Evolutionary conservation across 2,113 vertebrate species (phyloP).

Genomic region (Leucoraja erinaceus): DNA sequence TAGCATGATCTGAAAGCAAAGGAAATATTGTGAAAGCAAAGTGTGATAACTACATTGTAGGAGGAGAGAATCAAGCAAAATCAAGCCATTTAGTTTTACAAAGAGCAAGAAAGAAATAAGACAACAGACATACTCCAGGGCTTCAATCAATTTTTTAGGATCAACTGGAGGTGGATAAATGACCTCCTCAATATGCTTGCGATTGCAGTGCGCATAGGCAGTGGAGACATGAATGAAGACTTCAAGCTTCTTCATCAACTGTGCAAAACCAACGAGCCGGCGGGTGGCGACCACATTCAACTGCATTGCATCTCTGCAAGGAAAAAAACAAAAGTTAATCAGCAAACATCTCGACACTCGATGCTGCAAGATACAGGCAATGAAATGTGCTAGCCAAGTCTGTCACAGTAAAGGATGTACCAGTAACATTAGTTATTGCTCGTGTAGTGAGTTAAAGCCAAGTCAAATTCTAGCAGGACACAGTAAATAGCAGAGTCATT

Average conservation of each 20-base stretch:
- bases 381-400: neutral
- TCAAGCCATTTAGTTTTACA: neutral
- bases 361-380: neutral
- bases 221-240: slow-evolving; percentile 91
- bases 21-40: neutral
- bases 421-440: no score
- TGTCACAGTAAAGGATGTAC: no score
- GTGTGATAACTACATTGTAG: neutral
- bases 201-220: slow-evolving; percentile 91
- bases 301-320: slow-evolving; percentile 81
- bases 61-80: neutral
- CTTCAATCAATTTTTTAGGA: slow-evolving; percentile 85
- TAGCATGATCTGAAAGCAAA: neutral
- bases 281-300: slow-evolving; percentile 88
- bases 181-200: slow-evolving; percentile 82
- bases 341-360: neutral
- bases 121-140: slow-evolving; percentile 74
- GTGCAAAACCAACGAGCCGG: slow-evolving; percentile 78
- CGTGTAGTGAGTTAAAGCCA: no score
- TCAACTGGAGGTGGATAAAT: slow-evolving; percentile 87
- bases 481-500: no score
- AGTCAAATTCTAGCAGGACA: no score
- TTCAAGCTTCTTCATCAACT: slow-evolving; percentile 81
- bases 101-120: neutral
- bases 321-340: slow-evolving; percentile 15